A percentile compares a stretch with the other conserved stretches of the same genome.
These are phyloP conservation scores for Saccostrea glomerata DNA, from an alignment of 1,140 invertebrate species.

Conservation along the genomic window DNA sequence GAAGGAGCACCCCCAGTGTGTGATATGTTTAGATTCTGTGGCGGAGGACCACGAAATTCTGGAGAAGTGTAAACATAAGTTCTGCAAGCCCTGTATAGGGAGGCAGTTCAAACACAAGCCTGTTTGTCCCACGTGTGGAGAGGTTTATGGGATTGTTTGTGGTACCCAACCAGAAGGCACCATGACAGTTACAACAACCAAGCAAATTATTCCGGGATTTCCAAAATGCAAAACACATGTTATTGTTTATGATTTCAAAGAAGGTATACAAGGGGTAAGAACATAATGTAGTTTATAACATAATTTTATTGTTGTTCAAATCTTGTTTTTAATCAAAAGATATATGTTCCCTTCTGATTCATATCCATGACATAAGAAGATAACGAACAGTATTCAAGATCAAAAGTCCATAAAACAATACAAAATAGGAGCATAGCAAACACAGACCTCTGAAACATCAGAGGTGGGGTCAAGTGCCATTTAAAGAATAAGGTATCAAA, in stretches of 20 bases:
- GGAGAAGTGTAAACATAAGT: constrained; percentile 64
- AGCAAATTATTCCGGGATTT: constrained; percentile 57
- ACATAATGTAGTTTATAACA: neutral
- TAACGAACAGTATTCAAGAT: too few relatives aligned
- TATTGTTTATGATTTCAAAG: constrained; percentile 67
- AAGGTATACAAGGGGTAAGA: constrained; percentile 71
- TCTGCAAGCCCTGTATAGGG: constrained; percentile 65
- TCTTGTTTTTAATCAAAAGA: too few relatives aligned
- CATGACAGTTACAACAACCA: constrained; percentile 53
- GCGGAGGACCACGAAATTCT: constrained; percentile 56
- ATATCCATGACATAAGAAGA: too few relatives aligned
- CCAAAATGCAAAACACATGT: constrained; percentile 58
- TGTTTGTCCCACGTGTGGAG: constrained; percentile 70
- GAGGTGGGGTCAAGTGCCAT: too few relatives aligned
- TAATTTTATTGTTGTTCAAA: too few relatives aligned
- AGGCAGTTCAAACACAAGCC: constrained; percentile 64
- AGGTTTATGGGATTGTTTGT: constrained; percentile 64
- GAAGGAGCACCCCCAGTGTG: constrained; percentile 53
- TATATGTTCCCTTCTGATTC: too few relatives aligned
- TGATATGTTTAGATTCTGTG: constrained; percentile 65
- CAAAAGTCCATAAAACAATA: too few relatives aligned
- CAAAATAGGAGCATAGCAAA: too few relatives aligned
- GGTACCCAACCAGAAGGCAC: constrained; percentile 71
- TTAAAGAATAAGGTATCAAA: too few relatives aligned
- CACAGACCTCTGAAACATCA: too few relatives aligned